phyloP scores from a whole-genome alignment of 2,888 invertebrate species.

The Polydrusus cervinus region DNA sequence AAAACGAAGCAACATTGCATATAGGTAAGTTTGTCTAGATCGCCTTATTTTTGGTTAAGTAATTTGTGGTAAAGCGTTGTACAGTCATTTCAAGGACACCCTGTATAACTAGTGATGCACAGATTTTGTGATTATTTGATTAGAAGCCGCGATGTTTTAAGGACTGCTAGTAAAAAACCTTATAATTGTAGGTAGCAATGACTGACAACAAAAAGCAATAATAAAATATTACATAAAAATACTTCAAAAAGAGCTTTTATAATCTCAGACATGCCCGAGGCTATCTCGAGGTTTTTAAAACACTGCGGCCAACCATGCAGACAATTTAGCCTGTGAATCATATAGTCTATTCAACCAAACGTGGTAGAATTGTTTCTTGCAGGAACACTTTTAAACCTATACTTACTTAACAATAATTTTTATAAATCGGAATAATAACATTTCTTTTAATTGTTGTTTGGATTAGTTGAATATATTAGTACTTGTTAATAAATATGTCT shows the following conservation, averaged over 20 bases:
- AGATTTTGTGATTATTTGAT: no score
- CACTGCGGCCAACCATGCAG: constrained; percentile 6
- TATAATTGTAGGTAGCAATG: no score
- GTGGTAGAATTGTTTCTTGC: not conserved
- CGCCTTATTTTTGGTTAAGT: no score
- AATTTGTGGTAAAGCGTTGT: no score
- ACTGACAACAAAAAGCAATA: not conserved
- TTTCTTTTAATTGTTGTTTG: not conserved
- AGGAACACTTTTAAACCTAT: not conserved
- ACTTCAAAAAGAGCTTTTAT: constrained; percentile 7
- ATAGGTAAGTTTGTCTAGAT: no score
- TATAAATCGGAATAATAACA: not conserved
- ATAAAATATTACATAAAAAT: not conserved
- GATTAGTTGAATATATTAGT: not conserved
- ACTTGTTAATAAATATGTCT: not conserved
- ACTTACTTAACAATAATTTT: not conserved
- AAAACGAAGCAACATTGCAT: no score
- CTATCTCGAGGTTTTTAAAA: constrained; percentile 8
- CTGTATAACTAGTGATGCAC: no score
- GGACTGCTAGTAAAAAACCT: no score
- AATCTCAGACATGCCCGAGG: constrained; percentile 34
- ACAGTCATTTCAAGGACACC: no score
- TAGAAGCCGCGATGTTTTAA: no score
- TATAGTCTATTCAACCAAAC: constrained; percentile 2
- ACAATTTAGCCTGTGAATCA: constrained; percentile 5